Conservation (phyloP, 2,888 invertebrate species). For the Acanthosepion esculentum region DNA sequence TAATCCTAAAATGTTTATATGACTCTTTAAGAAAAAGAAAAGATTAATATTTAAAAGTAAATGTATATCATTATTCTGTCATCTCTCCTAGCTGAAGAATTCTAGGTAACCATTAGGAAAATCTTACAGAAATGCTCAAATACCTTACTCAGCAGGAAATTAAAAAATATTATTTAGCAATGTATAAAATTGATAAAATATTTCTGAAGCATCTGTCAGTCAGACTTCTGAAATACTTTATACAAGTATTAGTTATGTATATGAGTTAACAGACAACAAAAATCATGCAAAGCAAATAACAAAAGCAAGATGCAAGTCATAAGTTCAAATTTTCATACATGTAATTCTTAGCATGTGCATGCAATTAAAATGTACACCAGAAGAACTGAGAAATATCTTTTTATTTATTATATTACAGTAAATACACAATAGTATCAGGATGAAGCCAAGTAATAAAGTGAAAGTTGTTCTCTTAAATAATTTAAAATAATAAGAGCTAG, state of each 20-base stretch:
- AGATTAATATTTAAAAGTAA: too few species aligned
- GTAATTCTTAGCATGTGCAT: background rate
- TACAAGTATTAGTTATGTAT: background rate
- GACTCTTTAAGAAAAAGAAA: too few species aligned
- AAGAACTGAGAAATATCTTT: background rate
- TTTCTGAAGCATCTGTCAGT: background rate
- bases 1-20: too few species aligned
- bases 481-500: too few species aligned
- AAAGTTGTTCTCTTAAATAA: too few species aligned
- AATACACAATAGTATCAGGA: background rate
- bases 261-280: background rate
- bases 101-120: background rate
- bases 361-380: background rate
- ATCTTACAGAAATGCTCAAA: background rate
- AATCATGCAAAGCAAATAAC: slow-evolving; percentile 8
- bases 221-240: background rate
- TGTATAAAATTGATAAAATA: background rate
- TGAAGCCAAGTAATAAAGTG: background rate
- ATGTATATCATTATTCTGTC: too few species aligned
- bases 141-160: background rate
- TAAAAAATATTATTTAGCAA: background rate
- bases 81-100: too few species aligned
- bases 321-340: background rate
- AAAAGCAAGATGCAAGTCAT: slow-evolving; percentile 24
- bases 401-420: background rate